Conservation (phyloP, 2,113 vertebrate genomes). For the Sphyrna mokarran region DNA sequence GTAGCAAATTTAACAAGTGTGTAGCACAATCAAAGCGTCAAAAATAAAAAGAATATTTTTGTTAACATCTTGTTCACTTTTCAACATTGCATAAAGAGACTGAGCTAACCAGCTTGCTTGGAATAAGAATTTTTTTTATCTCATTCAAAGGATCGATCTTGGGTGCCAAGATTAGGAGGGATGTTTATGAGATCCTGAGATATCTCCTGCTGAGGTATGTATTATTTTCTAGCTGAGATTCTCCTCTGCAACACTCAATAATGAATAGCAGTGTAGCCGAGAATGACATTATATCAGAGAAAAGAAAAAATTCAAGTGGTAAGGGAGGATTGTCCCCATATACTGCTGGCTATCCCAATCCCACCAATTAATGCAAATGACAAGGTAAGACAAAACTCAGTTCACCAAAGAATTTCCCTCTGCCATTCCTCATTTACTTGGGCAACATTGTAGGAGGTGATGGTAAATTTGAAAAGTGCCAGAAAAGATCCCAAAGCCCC, state of each 20-base stretch:
- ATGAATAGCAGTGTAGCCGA: too few species aligned
- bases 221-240: not conserved
- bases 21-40: not conserved
- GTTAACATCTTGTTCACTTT: not conserved
- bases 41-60: not conserved
- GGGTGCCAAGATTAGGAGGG: not conserved
- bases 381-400: not conserved
- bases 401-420: not conserved
- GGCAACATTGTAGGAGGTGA: not conserved
- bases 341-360: not conserved
- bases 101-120: not conserved
- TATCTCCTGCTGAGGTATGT: not conserved
- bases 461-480: not conserved
- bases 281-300: too few species aligned
- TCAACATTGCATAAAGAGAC: not conserved
- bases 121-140: not conserved
- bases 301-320: too few species aligned
- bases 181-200: not conserved
- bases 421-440: not conserved
- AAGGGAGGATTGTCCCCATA: not conserved
- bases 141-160: not conserved
- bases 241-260: too few species aligned
- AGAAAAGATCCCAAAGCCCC: not conserved
- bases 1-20: not conserved
- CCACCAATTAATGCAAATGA: not conserved